Evolutionary conservation across 2,888 invertebrate genomes (phyloP).

Genomic region (Temnothorax unifasciatus): DNA sequence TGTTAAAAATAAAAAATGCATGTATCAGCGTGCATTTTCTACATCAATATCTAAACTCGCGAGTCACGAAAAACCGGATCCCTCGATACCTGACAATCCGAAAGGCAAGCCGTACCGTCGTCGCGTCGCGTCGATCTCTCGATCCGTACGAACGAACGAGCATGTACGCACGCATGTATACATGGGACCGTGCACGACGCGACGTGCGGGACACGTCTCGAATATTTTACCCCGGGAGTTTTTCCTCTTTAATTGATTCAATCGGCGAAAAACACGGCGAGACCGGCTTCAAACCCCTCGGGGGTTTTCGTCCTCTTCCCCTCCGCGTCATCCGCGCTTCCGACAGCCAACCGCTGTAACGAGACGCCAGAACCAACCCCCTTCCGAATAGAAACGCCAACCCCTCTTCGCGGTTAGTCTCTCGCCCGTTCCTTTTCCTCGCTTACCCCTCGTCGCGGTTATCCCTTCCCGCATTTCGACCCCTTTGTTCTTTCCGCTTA

Average conservation of each 20-base stretch:
- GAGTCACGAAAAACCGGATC: constrained; percentile 45
- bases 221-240: constrained; percentile 82
- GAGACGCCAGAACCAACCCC: constrained; percentile 84
- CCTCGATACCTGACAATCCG: constrained; percentile 64
- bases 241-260: constrained; percentile 86
- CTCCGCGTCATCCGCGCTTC: constrained; percentile 74
- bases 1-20: constrained; percentile 37
- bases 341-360: constrained; percentile 84
- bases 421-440: constrained; percentile 44
- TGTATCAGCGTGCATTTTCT: constrained; percentile 33
- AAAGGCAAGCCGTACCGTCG: constrained; percentile 62
- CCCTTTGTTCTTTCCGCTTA: constrained; percentile 52
- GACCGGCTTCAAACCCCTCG: constrained; percentile 75
- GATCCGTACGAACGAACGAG: constrained; percentile 65
- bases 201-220: constrained; percentile 77
- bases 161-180: constrained; percentile 56
- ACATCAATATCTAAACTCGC: constrained; percentile 38
- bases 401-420: constrained; percentile 76
- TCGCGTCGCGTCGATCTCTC: constrained; percentile 66
- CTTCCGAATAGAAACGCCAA: constrained; percentile 79
- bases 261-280: constrained; percentile 86
- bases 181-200: constrained; percentile 65
- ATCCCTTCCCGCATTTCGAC: constrained; percentile 37
- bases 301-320: constrained; percentile 70
- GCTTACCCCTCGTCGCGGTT: constrained; percentile 41